phyloP scores from a whole-genome alignment of 2,888 invertebrate species.

The Stomorhina lunata region DNA sequence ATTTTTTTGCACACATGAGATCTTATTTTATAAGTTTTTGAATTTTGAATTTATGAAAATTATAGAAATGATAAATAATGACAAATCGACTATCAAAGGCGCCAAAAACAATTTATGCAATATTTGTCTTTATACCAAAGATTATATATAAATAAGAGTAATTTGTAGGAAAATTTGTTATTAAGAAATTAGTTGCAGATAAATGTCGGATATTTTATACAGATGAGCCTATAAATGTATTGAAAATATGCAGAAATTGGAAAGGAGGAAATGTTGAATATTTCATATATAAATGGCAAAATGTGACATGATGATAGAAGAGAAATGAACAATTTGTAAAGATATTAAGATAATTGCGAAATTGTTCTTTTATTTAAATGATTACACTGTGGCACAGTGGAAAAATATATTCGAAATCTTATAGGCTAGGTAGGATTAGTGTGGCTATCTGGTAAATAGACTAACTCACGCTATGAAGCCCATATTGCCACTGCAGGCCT shows the following conservation, averaged over 20 bases:
- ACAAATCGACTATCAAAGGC: conserved; percentile 54
- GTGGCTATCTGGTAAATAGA: too few species aligned
- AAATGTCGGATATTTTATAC: too few species aligned
- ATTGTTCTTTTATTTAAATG: too few species aligned
- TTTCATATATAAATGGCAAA: neutral
- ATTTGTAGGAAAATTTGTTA: conserved; percentile 14
- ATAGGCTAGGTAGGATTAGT: too few species aligned
- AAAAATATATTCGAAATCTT: too few species aligned
- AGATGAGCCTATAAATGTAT: neutral
- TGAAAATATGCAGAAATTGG: neutral
- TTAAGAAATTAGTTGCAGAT: conserved; percentile 19
- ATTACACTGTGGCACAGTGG: too few species aligned
- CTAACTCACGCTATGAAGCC: too few species aligned
- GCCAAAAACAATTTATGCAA: conserved; percentile 47
- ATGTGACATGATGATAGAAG: neutral
- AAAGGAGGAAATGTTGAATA: neutral
- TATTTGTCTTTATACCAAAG: neutral
- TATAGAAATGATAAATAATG: conserved; percentile 61
- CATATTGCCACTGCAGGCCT: too few species aligned
- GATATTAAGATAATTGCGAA: too few species aligned
- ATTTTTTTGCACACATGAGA: conserved; percentile 20
- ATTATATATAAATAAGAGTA: neutral
- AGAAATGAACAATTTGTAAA: too few species aligned
- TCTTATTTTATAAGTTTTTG: neutral
- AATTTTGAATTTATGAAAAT: conserved; percentile 50